Evolutionary conservation across 2,888 invertebrate genomes (phyloP), one percentile per base, ranked within the genome.

Genomic region (Coelogynopora nodosa): DNA sequence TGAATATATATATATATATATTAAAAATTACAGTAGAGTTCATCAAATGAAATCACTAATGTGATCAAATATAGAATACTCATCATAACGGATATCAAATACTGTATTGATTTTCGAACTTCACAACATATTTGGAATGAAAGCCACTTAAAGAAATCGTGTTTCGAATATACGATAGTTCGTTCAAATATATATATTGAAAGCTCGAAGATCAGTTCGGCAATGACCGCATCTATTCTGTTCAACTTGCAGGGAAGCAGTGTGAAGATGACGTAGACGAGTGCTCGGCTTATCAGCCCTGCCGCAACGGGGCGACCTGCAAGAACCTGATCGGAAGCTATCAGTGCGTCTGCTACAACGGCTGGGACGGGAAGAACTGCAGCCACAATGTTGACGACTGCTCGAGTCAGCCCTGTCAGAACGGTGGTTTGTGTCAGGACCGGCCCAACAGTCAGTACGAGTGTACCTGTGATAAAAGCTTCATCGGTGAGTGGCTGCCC

Each of bases 181-280:
- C n/a, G n/a, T n/a, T n/a, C n/a, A n/a, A n/a, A n/a, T n/a, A n/a
- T n/a, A n/a, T n/a, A n/a, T n/a, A n/a, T n/a, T n/a, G n/a, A n/a
- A n/a, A n/a, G n/a, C n/a, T n/a, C n/a, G n/a, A n/a, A n/a, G n/a
- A n/a, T n/a, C n/a, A n/a, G n/a, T n/a, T n/a, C n/a, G n/a, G n/a
- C n/a, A n/a, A n/a, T n/a, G n/a, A n/a, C n/a, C n/a, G n/a, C n/a
- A n/a, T n/a, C n/a, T n/a, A n/a, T n/a, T n/a, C n/a, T n/a, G n/a
- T n/a, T n/a, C n/a, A n/a, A n/a, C n/a, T n/a, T 81, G 67, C 5
- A 29, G 87, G 87, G 0, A 29, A 27, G 13, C 28, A n/a, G 0
- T 87, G 87, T 31, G 82, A 86, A 31, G 23, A 31, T 2, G 82
- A 87, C 81, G 49, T 87, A 31, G 82, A 80, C 31, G 85, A 87